phyloP scores from a whole-genome alignment of 23 tunicate genomes.

The Trididemnum nubilum region DNA sequence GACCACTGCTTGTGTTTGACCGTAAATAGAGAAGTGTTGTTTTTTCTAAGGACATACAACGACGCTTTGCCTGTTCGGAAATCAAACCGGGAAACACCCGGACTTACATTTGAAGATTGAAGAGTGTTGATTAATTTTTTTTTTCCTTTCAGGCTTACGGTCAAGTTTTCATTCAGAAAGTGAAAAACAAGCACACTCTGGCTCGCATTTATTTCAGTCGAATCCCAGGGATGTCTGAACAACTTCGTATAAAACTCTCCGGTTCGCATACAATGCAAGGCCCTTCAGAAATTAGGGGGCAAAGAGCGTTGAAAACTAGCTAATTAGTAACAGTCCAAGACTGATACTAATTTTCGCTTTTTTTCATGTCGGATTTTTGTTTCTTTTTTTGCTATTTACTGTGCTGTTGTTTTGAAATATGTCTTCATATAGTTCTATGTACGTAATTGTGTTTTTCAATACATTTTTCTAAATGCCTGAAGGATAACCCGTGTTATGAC shows the following conservation, averaged over 20 bases:
- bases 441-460: no score
- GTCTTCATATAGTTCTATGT: not conserved
- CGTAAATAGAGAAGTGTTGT: no score
- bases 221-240: constrained; percentile 85
- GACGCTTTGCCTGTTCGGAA: no score
- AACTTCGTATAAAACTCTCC: constrained; percentile 58
- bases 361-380: not conserved
- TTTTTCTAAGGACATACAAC: no score
- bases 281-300: constrained; percentile 28
- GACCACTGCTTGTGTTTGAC: no score
- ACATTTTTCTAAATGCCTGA: no score
- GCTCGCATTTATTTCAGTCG: constrained; percentile 88
- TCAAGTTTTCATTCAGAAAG: constrained; percentile 79
- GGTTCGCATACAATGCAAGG: constrained; percentile 73
- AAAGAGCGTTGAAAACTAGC: not conserved
- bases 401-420: not conserved
- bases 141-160: constrained; percentile 80
- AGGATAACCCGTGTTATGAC: no score
- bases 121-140: not conserved
- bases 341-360: not conserved
- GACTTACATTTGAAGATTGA: no score
- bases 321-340: no score
- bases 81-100: no score
- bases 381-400: not conserved
- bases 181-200: constrained; percentile 85